Conservation (phyloP, 2,888 invertebrate genomes). For the Cephonodes hylas region DNA sequence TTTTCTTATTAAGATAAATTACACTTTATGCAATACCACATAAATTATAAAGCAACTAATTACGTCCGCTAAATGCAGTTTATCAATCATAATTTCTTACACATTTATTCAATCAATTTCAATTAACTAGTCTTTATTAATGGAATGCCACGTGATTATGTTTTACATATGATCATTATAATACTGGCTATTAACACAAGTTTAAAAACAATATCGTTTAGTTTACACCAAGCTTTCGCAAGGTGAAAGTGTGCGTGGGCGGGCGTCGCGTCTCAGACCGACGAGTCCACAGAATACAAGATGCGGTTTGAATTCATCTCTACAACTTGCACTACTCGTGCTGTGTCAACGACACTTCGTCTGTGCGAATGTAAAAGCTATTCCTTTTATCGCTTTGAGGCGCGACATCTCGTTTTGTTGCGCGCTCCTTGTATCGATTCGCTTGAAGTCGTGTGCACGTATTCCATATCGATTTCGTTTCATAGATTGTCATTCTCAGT, state of each 20-base stretch:
- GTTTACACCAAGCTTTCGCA: conserved; percentile 9
- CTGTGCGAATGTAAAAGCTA: conserved; percentile 9
- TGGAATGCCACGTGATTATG: too few relatives aligned
- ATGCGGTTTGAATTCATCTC: conserved; percentile 11
- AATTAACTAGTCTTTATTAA: too few relatives aligned
- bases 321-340: background rate
- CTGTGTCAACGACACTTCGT: conserved; percentile 9
- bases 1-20: too few relatives aligned
- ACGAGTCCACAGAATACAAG: background rate
- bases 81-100: too few relatives aligned
- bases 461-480: background rate
- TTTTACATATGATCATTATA: background rate
- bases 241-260: conserved; percentile 9
- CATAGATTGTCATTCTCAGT: background rate
- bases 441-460: background rate
- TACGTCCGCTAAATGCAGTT: too few relatives aligned
- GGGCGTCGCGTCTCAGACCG: background rate
- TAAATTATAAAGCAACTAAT: too few relatives aligned
- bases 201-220: background rate
- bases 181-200: background rate
- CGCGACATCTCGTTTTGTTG: background rate
- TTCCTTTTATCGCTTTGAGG: conserved; percentile 10
- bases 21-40: too few relatives aligned
- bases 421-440: background rate
- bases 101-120: too few relatives aligned